phyloP scores from a whole-genome alignment of 2,797 vertebrate genomes.

The Philypnodon macrostomus region DNA sequence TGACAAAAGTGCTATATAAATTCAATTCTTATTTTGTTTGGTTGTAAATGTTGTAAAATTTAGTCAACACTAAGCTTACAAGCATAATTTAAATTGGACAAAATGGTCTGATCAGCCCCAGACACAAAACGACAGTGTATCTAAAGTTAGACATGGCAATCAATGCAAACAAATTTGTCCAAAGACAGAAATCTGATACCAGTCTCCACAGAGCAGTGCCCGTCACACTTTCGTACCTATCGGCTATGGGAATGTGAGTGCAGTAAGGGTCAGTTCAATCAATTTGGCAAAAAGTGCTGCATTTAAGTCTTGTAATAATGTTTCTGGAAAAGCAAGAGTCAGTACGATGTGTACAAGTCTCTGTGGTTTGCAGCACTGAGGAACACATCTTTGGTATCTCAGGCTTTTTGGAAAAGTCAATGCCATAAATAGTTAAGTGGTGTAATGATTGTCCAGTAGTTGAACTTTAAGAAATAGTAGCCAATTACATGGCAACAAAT shows the following conservation, averaged over 20 bases:
- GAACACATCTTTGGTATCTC: background rate
- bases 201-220: constrained; percentile 5
- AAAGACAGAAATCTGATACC: constrained; percentile 39
- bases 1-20: no score
- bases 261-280: background rate
- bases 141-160: constrained; percentile 19
- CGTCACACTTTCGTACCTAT: constrained; percentile 1
- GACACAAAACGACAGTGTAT: constrained; percentile 3
- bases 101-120: no score
- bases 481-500: no score
- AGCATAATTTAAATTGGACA: no score
- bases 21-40: no score
- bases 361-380: background rate
- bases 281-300: background rate
- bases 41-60: no score
- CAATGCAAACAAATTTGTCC: constrained; percentile 34
- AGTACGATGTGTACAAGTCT: background rate
- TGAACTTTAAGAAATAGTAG: no score
- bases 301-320: background rate
- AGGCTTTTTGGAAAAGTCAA: background rate
- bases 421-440: no score
- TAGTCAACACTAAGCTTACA: no score
- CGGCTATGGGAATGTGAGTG: background rate
- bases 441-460: no score
- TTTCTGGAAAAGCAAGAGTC: background rate